Percentiles rank a stretch among this genome's conserved stretches.
phyloP scores from a whole-genome alignment of 2,888 invertebrate species.

The Yponomeuta sedellus region DNA sequence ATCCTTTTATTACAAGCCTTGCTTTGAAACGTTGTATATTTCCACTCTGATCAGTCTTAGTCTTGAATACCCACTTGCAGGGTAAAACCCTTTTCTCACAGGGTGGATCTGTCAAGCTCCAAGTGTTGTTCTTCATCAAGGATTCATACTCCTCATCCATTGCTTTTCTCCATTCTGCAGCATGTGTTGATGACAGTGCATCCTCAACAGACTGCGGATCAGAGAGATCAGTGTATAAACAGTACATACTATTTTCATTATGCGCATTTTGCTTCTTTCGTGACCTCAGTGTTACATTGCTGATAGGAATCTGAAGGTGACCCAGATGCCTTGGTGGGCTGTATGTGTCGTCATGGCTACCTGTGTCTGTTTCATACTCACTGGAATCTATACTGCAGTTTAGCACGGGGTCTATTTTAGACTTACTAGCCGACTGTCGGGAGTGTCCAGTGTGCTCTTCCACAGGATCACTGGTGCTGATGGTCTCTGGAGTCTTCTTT shows the following conservation, averaged over 20 bases:
- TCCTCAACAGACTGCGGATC: constrained; percentile 23
- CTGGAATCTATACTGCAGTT: too few relatives aligned
- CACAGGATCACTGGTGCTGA: too few relatives aligned
- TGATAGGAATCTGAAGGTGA: neutral
- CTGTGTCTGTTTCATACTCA: neutral
- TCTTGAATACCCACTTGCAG: constrained; percentile 22
- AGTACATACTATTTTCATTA: neutral
- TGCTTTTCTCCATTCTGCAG: constrained; percentile 21
- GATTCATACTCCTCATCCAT: constrained; percentile 24
- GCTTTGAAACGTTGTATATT: constrained; percentile 19
- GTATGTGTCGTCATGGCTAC: neutral
- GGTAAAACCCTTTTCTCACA: constrained; percentile 18
- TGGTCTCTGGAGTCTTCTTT: too few relatives aligned
- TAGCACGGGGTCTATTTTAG: too few relatives aligned
- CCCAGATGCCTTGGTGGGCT: neutral
- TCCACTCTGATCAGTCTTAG: constrained; percentile 21
- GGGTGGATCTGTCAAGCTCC: constrained; percentile 20
- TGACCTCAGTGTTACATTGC: neutral
- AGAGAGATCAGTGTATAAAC: constrained; percentile 4
- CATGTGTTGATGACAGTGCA: constrained; percentile 21
- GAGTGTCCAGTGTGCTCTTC: too few relatives aligned
- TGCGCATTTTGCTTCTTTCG: neutral
- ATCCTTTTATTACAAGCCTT: constrained; percentile 22
- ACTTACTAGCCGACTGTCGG: too few relatives aligned
- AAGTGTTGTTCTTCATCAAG: constrained; percentile 22